Percentiles rank a stretch among this genome's conserved stretches.
Conservation (phyloP, 2,113 vertebrate genomes). For the Toxotes chatareus region DNA sequence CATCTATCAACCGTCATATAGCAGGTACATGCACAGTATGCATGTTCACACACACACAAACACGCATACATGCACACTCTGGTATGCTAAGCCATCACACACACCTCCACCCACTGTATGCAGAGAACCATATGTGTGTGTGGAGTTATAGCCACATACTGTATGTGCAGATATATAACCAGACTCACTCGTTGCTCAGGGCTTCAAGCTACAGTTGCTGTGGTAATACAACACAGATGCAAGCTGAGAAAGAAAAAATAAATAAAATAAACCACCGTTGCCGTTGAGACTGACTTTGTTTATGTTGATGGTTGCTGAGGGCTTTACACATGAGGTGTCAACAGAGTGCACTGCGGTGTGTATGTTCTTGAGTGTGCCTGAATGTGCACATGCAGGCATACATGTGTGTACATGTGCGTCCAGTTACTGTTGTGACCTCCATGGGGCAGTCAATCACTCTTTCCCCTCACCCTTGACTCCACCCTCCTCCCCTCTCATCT, state of each 20-base stretch:
- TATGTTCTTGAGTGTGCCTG: slow-evolving; percentile 15
- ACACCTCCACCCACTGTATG: slow-evolving; percentile 40
- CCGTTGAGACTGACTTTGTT: slow-evolving; percentile 59
- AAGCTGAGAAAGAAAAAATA: slow-evolving; percentile 33
- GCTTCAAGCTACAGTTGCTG: slow-evolving; percentile 42
- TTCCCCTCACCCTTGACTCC: slow-evolving; percentile 52
- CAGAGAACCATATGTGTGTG: slow-evolving; percentile 55
- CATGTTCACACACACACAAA: slow-evolving; percentile 35
- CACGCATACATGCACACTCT: slow-evolving; percentile 24
- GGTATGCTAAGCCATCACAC: slow-evolving; percentile 44
- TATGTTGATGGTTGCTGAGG: slow-evolving; percentile 57
- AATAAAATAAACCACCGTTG: slow-evolving; percentile 35
- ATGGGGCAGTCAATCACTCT: slow-evolving; percentile 66
- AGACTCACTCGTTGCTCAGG: slow-evolving; percentile 21
- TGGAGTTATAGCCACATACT: slow-evolving; percentile 23
- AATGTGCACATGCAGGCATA: slow-evolving; percentile 23
- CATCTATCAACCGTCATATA: slow-evolving; percentile 45
- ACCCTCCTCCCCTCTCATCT: slow-evolving; percentile 57
- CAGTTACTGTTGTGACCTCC: slow-evolving; percentile 64
- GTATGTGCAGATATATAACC: slow-evolving; percentile 37
- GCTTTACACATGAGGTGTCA: slow-evolving; percentile 55
- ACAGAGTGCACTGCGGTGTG: slow-evolving; percentile 15
- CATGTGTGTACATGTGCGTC: slow-evolving; percentile 63
- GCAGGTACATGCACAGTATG: background rate
- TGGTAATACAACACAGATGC: slow-evolving; percentile 64